A percentile compares a stretch with the other conserved stretches of the same genome.
phyloP scores from a whole-genome alignment of 2,888 invertebrate genomes.

The Podotricha telesiphe region DNA sequence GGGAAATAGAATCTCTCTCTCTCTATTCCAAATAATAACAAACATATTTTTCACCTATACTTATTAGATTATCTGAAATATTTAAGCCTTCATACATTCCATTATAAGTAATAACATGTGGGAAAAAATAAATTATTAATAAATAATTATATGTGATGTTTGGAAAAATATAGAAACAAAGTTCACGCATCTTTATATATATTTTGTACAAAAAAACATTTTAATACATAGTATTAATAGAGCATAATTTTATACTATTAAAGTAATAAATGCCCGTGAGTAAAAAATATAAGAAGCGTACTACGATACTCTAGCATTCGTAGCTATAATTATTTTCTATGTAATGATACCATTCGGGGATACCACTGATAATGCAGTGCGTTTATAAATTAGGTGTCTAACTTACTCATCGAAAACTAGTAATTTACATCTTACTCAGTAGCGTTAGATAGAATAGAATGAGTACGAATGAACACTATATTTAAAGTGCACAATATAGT shows the following conservation, averaged over 20 bases:
- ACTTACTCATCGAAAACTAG: constrained; percentile 49
- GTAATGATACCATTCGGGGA: constrained; percentile 35
- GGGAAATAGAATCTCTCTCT: too few relatives aligned
- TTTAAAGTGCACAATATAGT: constrained; percentile 35
- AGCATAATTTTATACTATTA: constrained; percentile 33
- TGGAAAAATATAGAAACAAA: constrained; percentile 7
- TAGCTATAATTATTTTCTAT: constrained; percentile 38
- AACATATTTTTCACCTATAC: too few relatives aligned
- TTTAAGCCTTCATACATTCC: too few relatives aligned
- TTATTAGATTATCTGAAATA: too few relatives aligned
- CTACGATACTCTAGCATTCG: constrained; percentile 27
- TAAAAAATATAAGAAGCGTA: constrained; percentile 27
- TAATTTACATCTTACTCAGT: constrained; percentile 48
- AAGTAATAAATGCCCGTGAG: constrained; percentile 28
- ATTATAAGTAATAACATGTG: not conserved
- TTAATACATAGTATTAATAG: constrained; percentile 27
- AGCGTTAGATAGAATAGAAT: constrained; percentile 44
- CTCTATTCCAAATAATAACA: too few relatives aligned
- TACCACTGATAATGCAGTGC: constrained; percentile 43
- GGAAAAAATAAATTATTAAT: not conserved
- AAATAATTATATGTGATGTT: not conserved
- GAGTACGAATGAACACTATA: constrained; percentile 40
- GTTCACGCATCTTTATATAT: not conserved
- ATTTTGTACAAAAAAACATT: constrained; percentile 29
- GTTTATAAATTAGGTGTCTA: constrained; percentile 49